A percentile compares a stretch with the other conserved stretches of the same genome.
Evolutionary conservation across 1,140 invertebrate genomes (phyloP).

Genomic region (Harpegnathos saltator): DNA sequence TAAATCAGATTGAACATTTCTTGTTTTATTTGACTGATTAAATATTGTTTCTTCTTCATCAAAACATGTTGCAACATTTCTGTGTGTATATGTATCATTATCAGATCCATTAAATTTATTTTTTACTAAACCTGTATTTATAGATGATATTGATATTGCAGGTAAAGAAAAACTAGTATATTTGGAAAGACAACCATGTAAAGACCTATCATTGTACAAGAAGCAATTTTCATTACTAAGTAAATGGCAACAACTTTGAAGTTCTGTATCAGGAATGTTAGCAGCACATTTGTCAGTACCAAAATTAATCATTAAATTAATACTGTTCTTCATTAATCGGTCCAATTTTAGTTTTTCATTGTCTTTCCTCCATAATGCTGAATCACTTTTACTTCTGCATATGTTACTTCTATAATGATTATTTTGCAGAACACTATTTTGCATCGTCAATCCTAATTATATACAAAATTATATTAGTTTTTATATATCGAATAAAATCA

Average conservation of each 20-base stretch:
- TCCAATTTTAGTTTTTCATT: not conserved
- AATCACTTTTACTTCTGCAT: conserved; percentile 5
- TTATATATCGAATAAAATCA: too few relatives aligned
- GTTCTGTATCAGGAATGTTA: not conserved
- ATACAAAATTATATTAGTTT: conserved; percentile 22
- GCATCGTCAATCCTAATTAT: not conserved
- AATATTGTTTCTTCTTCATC: conserved; percentile 54
- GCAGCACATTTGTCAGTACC: conserved; percentile 11
- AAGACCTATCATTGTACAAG: not conserved
- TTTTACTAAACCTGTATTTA: not conserved
- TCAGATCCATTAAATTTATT: not conserved
- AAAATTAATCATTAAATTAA: conserved; percentile 3
- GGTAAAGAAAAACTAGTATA: conserved; percentile 8
- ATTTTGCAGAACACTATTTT: not conserved
- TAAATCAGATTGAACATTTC: not conserved
- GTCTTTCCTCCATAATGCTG: conserved; percentile 22
- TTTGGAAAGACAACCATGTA: conserved; percentile 26
- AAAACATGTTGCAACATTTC: not conserved
- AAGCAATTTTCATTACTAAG: conserved; percentile 4
- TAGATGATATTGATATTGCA: not conserved
- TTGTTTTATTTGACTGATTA: conserved; percentile 11
- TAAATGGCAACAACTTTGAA: not conserved
- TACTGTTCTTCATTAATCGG: not conserved
- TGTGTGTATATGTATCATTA: not conserved
- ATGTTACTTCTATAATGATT: not conserved